Conservation (phyloP, 2,888 invertebrate genomes). For the Acheta domesticus region DNA sequence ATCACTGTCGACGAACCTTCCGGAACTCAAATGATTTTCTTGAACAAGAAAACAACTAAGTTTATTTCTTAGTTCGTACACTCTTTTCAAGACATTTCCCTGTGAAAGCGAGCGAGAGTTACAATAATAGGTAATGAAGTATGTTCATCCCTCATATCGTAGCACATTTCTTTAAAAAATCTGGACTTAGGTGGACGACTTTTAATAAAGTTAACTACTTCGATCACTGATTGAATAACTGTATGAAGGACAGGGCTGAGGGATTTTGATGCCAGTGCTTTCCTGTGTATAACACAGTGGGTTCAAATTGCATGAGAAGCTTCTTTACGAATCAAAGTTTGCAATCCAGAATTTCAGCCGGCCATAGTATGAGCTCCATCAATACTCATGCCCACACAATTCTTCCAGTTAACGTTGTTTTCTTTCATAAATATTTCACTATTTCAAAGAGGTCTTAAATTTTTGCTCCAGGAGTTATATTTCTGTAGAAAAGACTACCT, state of each 20-base stretch:
- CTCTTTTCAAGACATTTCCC: not conserved
- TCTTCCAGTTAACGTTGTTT: too few species aligned
- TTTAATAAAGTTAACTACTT: constrained; percentile 22
- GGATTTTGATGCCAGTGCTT: constrained; percentile 20
- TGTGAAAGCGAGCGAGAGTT: constrained; percentile 5
- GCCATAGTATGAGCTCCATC: too few species aligned
- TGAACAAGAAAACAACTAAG: not conserved
- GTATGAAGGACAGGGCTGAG: not conserved
- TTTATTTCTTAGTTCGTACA: not conserved
- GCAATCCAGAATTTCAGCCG: not conserved
- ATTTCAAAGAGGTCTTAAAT: constrained; percentile 22
- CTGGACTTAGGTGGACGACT: constrained; percentile 19
- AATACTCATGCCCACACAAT: too few species aligned
- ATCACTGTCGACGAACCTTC: too few species aligned
- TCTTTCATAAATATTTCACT: not conserved
- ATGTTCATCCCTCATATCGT: not conserved
- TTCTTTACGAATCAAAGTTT: constrained; percentile 18
- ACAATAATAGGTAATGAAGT: not conserved
- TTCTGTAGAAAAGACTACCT: not conserved
- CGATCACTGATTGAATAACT: constrained; percentile 20
- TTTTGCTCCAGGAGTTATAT: constrained; percentile 21
- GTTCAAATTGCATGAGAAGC: constrained; percentile 11
- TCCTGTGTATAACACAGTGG: constrained; percentile 20
- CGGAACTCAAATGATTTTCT: too few species aligned
- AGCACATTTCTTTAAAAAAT: not conserved